Base-by-base conservation (phyloP, 2,113 vertebrate genomes). In the Anhinga anhinga region DNA sequence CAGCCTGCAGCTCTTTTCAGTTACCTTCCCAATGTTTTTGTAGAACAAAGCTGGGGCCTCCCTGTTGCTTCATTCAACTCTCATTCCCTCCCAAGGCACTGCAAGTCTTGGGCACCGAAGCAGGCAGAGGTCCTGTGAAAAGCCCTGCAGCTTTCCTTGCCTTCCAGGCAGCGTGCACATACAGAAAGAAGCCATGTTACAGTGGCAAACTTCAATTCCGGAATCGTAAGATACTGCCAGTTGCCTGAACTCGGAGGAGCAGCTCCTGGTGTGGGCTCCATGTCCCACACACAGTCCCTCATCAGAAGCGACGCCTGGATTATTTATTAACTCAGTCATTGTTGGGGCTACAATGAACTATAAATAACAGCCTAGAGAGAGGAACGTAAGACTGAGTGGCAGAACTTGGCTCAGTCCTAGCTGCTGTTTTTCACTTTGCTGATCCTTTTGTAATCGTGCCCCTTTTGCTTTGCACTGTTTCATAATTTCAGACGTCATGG, bases 211-310 rank as follows among this genome's bases (percentile, higher is more conserved):
- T 14, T 50, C 58, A 36, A 5, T 1, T 5, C 20, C 11, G 76
- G 45, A 52, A 42, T 2, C 0, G 1, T 4, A 44, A 30, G 38
- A 9, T 6, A 5, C 30, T 23, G 55, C 23, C 1, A 1, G 27
- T 4, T 26, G 14, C 6, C 29, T 34, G 47, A 62, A 36, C 52
- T 32, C 11, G 0, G 38, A 44, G 38, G 9, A 49, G 32, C n/a
- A n/a, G 78, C 25, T 85, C 23, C 26, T 12, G 18, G 8, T 5
- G 4, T 5, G 10, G 13, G 30, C 36, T 52, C 47, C 25, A 3
- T 3, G 7, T 14, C 65, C 56, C 58, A n/a, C 36, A 22, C 44
- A 20, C 1, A 40, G 52, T 32, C 13, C 30, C 63, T 38, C n/a
- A 34, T 13, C 32, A 50, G 42, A 49, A 73, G 25, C 1, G 0